Percentiles rank a stretch among this genome's conserved stretches.
phyloP scores from a whole-genome alignment of 2,113 vertebrate genomes.

The Progne subis region DNA sequence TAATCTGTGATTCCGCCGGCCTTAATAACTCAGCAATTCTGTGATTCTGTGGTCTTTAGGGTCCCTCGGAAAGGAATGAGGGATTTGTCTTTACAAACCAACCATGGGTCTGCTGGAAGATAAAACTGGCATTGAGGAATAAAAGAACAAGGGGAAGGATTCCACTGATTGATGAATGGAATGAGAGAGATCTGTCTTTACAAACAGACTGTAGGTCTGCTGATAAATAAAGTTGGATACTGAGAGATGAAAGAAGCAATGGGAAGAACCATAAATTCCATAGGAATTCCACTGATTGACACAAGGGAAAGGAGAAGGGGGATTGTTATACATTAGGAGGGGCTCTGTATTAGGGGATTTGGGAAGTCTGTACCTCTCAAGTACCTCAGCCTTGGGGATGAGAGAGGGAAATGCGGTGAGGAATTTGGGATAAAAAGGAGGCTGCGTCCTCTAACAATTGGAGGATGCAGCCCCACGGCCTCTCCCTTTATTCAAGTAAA shows the following conservation, averaged over 20 bases:
- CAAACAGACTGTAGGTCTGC: background rate
- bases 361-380: background rate
- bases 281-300: background rate
- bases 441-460: rapidly evolving
- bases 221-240: background rate
- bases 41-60: too few relatives aligned
- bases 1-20: too few relatives aligned
- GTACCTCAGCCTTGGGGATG: background rate
- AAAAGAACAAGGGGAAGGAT: too few relatives aligned
- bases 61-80: too few relatives aligned
- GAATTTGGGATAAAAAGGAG: background rate
- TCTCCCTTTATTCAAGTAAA: background rate
- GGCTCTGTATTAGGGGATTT: too few relatives aligned
- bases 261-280: background rate
- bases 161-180: background rate
- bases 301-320: background rate
- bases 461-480: background rate
- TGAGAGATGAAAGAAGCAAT: background rate
- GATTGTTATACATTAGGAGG: background rate
- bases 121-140: too few relatives aligned
- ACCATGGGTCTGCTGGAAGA: too few relatives aligned
- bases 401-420: rapidly evolving
- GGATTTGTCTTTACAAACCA: too few relatives aligned
- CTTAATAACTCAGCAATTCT: too few relatives aligned
- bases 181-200: background rate